Conservation (phyloP, 2,888 invertebrate genomes). For the Anodontia alba region DNA sequence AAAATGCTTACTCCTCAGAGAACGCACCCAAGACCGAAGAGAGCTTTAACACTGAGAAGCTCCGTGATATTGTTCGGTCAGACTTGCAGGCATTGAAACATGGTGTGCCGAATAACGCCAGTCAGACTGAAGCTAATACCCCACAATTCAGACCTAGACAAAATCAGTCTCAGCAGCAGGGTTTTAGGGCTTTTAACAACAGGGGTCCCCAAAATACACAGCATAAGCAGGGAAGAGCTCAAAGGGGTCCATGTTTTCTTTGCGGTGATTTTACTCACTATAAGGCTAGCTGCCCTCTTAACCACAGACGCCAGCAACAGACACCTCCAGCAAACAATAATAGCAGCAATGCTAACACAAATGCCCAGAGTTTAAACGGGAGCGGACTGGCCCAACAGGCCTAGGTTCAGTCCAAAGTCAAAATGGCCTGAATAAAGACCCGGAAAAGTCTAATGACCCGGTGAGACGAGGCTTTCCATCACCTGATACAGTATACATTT, state of each 20-base stretch:
- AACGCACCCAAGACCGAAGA: neutral
- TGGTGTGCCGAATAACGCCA: neutral
- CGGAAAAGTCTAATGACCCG: neutral
- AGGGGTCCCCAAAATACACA: neutral
- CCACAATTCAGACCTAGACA: neutral
- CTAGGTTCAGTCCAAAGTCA: conserved; percentile 26
- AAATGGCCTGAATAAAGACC: conserved; percentile 18
- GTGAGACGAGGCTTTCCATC: conserved; percentile 24
- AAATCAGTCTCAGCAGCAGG: neutral
- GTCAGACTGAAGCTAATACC: no score
- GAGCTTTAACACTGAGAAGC: neutral
- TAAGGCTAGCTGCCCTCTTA: neutral
- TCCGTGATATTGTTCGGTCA: conserved; percentile 17
- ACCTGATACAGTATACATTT: conserved; percentile 33
- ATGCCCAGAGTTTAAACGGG: conserved; percentile 33
- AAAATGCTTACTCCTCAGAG: neutral
- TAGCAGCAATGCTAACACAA: neutral
- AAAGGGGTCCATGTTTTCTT: no score
- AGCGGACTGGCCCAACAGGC: no score
- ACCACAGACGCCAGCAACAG: conserved; percentile 9
- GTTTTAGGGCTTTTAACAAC: neutral
- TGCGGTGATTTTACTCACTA: no score
- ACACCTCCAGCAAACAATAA: conserved; percentile 1
- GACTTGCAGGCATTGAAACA: neutral
- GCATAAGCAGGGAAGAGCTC: no score